These are phyloP conservation scores for Otocyon megalotis DNA, from an alignment of 2,113 vertebrate genomes.

Conservation along the genomic window DNA sequence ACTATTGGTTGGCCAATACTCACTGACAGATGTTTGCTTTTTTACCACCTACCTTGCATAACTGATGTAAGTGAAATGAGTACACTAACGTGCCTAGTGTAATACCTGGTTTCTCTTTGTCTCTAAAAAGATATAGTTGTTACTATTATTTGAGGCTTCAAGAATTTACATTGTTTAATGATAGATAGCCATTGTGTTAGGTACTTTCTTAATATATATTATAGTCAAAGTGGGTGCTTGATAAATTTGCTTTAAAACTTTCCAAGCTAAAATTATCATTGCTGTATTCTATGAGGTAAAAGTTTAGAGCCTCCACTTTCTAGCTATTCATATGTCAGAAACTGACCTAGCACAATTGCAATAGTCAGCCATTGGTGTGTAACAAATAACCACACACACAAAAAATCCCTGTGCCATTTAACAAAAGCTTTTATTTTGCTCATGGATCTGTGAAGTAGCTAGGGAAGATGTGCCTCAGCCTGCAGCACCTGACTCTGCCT, in stretches of 20 bases:
- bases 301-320: neutral
- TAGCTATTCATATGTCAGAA: neutral
- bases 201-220: neutral
- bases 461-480: neutral
- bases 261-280: constrained; percentile 19
- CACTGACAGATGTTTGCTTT: neutral
- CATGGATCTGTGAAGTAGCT: neutral
- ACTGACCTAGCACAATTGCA: neutral
- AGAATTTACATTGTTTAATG: neutral
- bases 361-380: neutral
- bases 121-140: neutral
- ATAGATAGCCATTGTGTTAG: neutral
- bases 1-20: neutral
- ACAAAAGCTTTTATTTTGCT: constrained; percentile 6
- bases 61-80: neutral
- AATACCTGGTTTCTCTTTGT: neutral
- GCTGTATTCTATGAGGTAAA: neutral
- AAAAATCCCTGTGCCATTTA: neutral
- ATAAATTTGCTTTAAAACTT: neutral
- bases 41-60: neutral
- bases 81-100: neutral
- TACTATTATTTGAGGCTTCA: constrained; percentile 6
- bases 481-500: neutral
- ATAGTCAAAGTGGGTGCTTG: neutral
- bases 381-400: neutral